Evolutionary conservation across 2,113 vertebrate genomes (phyloP), one percentile per base, ranked within the genome.

Genomic region (Lichenostomus cassidix): DNA sequence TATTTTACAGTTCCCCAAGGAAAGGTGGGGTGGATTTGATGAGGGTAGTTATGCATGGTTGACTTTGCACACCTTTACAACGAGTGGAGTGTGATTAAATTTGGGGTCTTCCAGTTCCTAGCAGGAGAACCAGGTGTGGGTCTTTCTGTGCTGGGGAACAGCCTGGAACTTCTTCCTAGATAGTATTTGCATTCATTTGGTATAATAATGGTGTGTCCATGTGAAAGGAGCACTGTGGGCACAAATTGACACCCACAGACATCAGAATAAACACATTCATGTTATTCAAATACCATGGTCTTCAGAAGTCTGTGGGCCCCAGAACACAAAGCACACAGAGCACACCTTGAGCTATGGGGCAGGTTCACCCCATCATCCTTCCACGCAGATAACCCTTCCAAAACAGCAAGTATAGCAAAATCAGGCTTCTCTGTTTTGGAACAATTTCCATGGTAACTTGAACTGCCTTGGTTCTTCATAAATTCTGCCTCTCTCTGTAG

Each of bases 221-320:
- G 85, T 93, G 91, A 94, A 95, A 94, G 94, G 70, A 96, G 93
- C 50, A 23, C 87, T 84, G 41, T 71, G 96, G 27, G 63, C 89
- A 90, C 84, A 75, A 96, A 96, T 68, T 95, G 96, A 95, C 95
- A 87, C 29, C 39, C 94, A 59, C 90, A 82, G 94, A 85, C 89
- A 39, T n/a, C 35, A 90, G 93, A 94, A 92, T 64, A 78, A 94
- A 88, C 58, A 82, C 92, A 74, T 52, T 89, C 60, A 93, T 83
- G 88, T 87, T 81, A 92, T 89, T 96, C 95, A 97, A 96, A 95
- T 92, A 65, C 33, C 55, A 9, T 29, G 47, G 55, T 92, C 83
- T 71, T 81, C 59, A 93, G 95, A 64, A 92, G 94, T 83, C 71
- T 23, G 78, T 86, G 94, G 91, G 94, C 77, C 95, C 86, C 95